Evolutionary conservation across 2,888 invertebrate species (phyloP).

Genomic region (Hirtodrosophila histrioides): DNA sequence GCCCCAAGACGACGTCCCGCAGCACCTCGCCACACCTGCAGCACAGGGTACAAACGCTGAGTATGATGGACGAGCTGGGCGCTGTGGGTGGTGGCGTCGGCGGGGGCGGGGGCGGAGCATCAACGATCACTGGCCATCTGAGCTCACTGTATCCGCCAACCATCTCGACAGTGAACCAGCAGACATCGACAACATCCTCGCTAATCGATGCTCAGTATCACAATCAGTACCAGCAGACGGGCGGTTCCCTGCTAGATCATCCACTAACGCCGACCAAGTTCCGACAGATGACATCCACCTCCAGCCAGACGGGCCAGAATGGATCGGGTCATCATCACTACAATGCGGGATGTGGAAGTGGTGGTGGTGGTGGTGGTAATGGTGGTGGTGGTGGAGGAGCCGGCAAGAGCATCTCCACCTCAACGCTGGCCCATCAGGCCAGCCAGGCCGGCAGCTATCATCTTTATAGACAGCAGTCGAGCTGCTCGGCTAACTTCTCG

Average conservation of each 20-base stretch:
- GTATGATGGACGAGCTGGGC: constrained; percentile 83
- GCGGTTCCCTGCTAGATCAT: constrained; percentile 84
- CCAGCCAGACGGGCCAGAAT: constrained; percentile 83
- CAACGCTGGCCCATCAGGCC: constrained; percentile 68
- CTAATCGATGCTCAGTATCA: constrained; percentile 83
- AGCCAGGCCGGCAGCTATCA: constrained; percentile 66
- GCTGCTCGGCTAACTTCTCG: constrained; percentile 83
- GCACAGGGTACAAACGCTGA: constrained; percentile 84
- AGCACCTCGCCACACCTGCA: constrained; percentile 84
- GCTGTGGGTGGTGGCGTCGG: constrained; percentile 58
- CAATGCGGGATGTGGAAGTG: constrained; percentile 45
- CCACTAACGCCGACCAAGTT: constrained; percentile 84
- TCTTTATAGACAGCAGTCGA: constrained; percentile 83
- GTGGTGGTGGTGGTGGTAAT: constrained; percentile 16
- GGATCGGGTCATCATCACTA: constrained; percentile 45
- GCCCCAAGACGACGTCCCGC: constrained; percentile 84
- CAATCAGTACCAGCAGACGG: constrained; percentile 84
- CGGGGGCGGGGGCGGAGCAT: constrained; percentile 66
- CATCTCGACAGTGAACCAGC: constrained; percentile 81
- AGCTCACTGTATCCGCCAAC: constrained; percentile 82
- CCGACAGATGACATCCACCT: constrained; percentile 83
- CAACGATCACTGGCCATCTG: constrained; percentile 80
- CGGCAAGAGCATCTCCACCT: constrained; percentile 76
- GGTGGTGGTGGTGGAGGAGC: constrained; percentile 31
- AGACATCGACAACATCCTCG: constrained; percentile 83